Conservation (phyloP, 2,113 vertebrate species). For the Nestor notabilis region DNA sequence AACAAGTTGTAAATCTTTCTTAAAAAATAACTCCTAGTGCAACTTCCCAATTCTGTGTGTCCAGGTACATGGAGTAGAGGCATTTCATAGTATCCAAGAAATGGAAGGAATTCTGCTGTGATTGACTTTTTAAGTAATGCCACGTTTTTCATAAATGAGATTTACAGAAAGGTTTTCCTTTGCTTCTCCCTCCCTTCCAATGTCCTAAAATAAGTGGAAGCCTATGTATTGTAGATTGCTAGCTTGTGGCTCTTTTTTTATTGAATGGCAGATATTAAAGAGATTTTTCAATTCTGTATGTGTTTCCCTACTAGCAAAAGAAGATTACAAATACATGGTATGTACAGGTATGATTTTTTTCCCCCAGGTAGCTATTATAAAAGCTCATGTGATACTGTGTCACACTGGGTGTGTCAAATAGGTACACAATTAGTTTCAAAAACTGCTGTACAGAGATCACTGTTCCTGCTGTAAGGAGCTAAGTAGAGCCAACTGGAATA, state of each 20-base stretch:
- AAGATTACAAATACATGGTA: background rate
- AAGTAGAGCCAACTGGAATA: background rate
- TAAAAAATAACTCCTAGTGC: background rate
- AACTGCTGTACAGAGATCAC: background rate
- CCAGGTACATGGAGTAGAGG: background rate
- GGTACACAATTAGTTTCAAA: background rate
- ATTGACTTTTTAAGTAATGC: background rate
- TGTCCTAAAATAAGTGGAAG: background rate
- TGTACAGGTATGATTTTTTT: background rate
- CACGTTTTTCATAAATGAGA: background rate
- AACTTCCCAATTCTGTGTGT: background rate
- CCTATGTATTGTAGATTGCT: background rate
- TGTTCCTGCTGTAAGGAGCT: background rate
- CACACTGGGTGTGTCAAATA: background rate
- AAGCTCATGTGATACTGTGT: background rate
- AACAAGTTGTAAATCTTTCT: background rate
- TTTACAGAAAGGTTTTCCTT: background rate
- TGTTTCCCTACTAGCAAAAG: background rate
- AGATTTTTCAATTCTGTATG: background rate
- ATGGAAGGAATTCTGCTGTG: background rate
- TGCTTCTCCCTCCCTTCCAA: background rate
- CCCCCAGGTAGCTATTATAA: background rate
- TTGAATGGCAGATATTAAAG: background rate
- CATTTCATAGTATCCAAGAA: background rate
- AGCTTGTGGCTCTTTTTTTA: background rate